These are phyloP conservation scores for Drosophila asahinai DNA, from an alignment of 1,140 invertebrate species.

Conservation along the genomic window DNA sequence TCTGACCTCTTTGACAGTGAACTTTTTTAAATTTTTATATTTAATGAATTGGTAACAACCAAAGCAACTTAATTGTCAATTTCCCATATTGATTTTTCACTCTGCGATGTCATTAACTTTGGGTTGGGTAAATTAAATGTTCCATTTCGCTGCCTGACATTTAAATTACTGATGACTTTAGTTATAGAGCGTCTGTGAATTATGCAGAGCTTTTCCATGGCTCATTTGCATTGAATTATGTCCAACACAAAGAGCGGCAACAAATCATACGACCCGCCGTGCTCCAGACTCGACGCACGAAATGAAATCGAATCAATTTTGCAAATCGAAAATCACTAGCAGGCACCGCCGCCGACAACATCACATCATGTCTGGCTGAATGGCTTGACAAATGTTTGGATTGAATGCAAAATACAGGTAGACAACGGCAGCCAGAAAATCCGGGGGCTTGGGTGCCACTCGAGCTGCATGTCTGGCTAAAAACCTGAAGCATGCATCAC, in stretches of 20 bases:
- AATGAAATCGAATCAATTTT: slow-evolving; percentile 48
- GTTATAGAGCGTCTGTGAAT: slow-evolving; percentile 15
- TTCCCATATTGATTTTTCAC: neutral
- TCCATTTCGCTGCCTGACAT: neutral
- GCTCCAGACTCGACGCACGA: neutral
- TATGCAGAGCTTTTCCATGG: slow-evolving; percentile 31
- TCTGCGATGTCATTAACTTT: neutral
- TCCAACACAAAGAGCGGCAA: slow-evolving; percentile 21
- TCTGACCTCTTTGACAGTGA: too few relatives aligned
- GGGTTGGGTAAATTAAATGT: neutral
- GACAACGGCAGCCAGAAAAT: neutral
- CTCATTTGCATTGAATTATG: slow-evolving; percentile 37
- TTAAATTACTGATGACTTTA: slow-evolving; percentile 34
- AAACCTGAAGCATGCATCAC: slow-evolving; percentile 31
- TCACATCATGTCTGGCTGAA: slow-evolving; percentile 46
- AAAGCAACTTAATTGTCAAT: neutral
- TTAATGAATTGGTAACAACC: neutral
- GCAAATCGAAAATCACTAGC: slow-evolving; percentile 43
- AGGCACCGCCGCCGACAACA: slow-evolving; percentile 10
- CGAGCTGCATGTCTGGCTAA: slow-evolving; percentile 39
- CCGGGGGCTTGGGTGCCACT: slow-evolving; percentile 24
- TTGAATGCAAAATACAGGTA: slow-evolving; percentile 46
- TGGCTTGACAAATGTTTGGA: slow-evolving; percentile 61
- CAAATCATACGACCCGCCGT: neutral
- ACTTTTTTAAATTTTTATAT: neutral